Percentiles rank a stretch among this genome's conserved stretches.
These are phyloP conservation scores for Python bivittatus DNA, from an alignment of 2,113 vertebrate species.

Conservation along the genomic window DNA sequence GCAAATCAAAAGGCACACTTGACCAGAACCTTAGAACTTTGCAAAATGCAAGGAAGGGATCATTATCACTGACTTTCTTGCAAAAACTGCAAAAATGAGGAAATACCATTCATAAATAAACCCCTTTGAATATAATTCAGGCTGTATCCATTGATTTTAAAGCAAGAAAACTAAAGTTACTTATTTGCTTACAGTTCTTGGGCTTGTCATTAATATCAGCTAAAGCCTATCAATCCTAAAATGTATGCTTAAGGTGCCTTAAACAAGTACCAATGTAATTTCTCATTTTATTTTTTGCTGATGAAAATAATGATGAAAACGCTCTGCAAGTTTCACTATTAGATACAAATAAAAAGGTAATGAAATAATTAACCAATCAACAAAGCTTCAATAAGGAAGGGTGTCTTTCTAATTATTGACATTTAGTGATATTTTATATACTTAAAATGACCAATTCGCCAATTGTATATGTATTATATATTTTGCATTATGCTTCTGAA, in stretches of 20 bases:
- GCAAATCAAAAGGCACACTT: background rate
- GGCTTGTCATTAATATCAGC: background rate
- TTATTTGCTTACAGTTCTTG: background rate
- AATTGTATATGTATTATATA: conserved; percentile 4
- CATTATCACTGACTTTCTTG: background rate
- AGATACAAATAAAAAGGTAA: background rate
- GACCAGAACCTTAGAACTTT: background rate
- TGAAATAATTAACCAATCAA: background rate
- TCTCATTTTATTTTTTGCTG: background rate
- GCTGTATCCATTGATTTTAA: background rate
- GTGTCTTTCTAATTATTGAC: background rate
- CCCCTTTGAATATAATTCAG: background rate
- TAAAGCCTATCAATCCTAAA: background rate
- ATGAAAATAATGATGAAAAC: background rate
- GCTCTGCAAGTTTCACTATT: background rate
- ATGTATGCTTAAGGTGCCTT: background rate
- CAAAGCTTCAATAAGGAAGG: conserved; percentile 6
- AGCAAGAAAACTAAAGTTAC: background rate
- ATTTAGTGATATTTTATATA: background rate
- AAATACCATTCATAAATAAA: background rate
- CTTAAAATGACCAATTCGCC: background rate
- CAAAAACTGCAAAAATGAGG: background rate
- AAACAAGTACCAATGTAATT: background rate
- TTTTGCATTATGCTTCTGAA: conserved; percentile 5
- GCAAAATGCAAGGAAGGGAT: background rate